Base-by-base conservation (phyloP, 2,888 invertebrate species). In the Rotaria sp. region DNA sequence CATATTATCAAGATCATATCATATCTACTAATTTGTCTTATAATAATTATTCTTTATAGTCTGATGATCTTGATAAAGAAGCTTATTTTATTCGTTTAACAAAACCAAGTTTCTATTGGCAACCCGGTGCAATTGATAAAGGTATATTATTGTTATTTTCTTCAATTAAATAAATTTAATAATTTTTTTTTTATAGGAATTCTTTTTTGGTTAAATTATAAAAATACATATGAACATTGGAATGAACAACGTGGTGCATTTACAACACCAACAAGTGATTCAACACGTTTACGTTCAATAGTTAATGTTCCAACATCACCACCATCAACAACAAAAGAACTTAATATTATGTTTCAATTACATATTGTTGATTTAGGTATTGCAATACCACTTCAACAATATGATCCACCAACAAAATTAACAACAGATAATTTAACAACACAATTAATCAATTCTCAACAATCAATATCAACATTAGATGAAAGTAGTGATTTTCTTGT, bases 201-300 rank as follows among this genome's bases (percentile, higher is more conserved):
- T 88, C 93, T 99, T 38, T 96, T 99, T 84, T 99, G 99, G 98
- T 93, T 99, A 88, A 98, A 99, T 92, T 99, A 99, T 91, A 97
- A 97, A 92, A 98, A 97, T 91, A 87, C 98, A 0, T 98, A 98
- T 90, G 97, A 99, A 91, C 98, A 97, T 92, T 99, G 98, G 98
- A 96, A 95, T 88, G 97, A 97, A 91, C 97, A 98, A 91, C 92
- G 86, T 35, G 85, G 84, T 59, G 52, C 59, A 67, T 74, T 85
- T n/a, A 74, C 84, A n/a, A 84, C 35, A 30, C 55, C 67, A 30
- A 24, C 38, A 18, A 86, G 45, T 18, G 38, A 41, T 57, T 85
- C 50, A 26, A 35, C n/a, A 26, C 52, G 38, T 41, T 30, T 35
- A 41, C 57, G 55, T 41, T 24, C 41, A 48, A 24, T 87, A 21